Conservation (phyloP, 2,113 vertebrate species). For the Sylvilagus bachmani region DNA sequence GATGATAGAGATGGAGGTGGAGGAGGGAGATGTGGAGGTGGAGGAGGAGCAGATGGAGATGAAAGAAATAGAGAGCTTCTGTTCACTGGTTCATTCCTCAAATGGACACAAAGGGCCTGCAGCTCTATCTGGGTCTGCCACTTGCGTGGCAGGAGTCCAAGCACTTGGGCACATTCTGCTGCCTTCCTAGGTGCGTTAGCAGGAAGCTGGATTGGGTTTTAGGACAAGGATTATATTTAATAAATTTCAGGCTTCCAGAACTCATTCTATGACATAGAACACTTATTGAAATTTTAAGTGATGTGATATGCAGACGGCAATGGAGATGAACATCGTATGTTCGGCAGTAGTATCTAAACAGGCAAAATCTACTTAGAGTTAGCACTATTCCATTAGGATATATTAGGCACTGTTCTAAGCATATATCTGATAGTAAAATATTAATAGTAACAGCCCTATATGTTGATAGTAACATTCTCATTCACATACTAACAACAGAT, state of each 20-base stretch:
- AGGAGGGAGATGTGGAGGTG: too few relatives aligned
- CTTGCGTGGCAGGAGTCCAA: too few relatives aligned
- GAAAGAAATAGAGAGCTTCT: too few relatives aligned
- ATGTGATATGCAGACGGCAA: background rate
- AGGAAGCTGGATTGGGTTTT: background rate
- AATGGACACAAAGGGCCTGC: too few relatives aligned
- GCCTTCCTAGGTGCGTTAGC: too few relatives aligned
- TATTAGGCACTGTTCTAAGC: background rate
- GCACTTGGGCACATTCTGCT: too few relatives aligned
- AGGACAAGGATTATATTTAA: background rate
- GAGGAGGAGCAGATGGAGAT: too few relatives aligned
- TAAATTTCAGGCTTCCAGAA: background rate
- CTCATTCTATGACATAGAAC: background rate
- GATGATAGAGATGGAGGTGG: too few relatives aligned
- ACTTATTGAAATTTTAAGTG: background rate
- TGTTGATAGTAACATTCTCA: background rate
- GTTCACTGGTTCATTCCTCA: too few relatives aligned
- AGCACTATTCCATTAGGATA: background rate
- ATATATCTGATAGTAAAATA: background rate
- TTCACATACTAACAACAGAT: background rate
- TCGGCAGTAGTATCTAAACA: background rate
- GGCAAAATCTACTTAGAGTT: background rate
- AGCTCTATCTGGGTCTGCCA: too few relatives aligned
- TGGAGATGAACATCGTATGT: background rate
- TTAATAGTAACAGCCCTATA: background rate